A percentile compares a stretch with the other conserved stretches of the same genome.
phyloP scores from a whole-genome alignment of 2,888 invertebrate species.

The Griposia aprilina region DNA sequence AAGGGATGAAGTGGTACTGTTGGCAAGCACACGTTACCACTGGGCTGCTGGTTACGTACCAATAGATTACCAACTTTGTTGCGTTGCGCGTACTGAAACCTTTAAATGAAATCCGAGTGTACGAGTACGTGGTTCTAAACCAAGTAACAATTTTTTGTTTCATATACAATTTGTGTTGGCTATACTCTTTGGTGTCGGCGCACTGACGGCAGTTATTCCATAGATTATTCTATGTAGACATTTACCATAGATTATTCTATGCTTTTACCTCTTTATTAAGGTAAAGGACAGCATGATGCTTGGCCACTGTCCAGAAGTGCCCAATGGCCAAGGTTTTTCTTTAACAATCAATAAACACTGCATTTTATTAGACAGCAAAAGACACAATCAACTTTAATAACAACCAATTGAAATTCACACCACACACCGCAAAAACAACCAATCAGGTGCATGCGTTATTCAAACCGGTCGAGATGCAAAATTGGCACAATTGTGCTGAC shows the following conservation, averaged over 20 bases:
- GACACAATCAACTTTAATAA: neutral
- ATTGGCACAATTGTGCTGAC: slow-evolving; percentile 52
- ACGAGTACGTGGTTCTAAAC: slow-evolving; percentile 1
- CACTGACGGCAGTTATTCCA: neutral
- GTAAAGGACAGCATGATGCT: neutral
- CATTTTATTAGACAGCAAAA: slow-evolving; percentile 2
- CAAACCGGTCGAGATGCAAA: slow-evolving; percentile 38
- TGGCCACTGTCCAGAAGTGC: neutral
- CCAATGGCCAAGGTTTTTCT: neutral
- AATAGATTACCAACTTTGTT: slow-evolving; percentile 30
- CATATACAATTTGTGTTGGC: neutral
- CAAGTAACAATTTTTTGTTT: slow-evolving; percentile 17
- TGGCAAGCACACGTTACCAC: neutral
- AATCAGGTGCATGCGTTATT: slow-evolving; percentile 45
- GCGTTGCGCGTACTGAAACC: slow-evolving; percentile 15
- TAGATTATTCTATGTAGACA: too few relatives aligned
- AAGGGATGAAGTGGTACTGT: neutral
- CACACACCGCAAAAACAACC: slow-evolving; percentile 34
- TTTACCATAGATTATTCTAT: neutral
- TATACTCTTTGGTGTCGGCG: too few relatives aligned
- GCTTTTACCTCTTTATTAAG: neutral
- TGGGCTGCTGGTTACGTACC: neutral
- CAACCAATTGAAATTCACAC: slow-evolving; percentile 35
- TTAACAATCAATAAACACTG: slow-evolving; percentile 3
- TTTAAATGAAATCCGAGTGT: slow-evolving; percentile 5